These are phyloP conservation scores for Caenorhabditis sp. DNA, from an alignment of 2,888 invertebrate species.

Conservation along the genomic window DNA sequence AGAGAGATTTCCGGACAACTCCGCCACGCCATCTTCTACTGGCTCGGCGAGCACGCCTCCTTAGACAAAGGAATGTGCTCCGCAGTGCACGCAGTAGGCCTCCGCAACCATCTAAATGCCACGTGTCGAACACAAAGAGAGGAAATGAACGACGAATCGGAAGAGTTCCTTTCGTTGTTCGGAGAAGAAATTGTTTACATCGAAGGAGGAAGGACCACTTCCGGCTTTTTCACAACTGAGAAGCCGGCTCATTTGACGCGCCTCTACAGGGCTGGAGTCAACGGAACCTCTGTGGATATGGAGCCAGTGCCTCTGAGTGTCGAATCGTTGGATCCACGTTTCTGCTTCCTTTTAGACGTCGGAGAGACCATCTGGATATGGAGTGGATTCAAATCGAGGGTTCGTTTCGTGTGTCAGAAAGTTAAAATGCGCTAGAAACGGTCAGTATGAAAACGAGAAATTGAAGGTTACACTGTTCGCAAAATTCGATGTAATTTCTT, in stretches of 20 bases:
- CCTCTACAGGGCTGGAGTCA: constrained; percentile 76
- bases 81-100: constrained; percentile 98
- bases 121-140: constrained; percentile 87
- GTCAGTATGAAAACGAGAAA: no score
- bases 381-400: constrained; percentile 85
- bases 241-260: constrained; percentile 70
- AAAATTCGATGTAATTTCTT: no score
- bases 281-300: constrained; percentile 81
- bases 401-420: constrained; percentile 48
- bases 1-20: constrained; percentile 83
- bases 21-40: constrained; percentile 96
- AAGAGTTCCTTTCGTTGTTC: constrained; percentile 94
- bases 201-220: constrained; percentile 96
- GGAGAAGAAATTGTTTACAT: constrained; percentile 93
- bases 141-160: constrained; percentile 96
- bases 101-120: constrained; percentile 95
- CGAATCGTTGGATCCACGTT: constrained; percentile 89
- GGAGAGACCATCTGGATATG: constrained; percentile 90
- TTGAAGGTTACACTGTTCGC: no score
- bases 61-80: constrained; percentile 95
- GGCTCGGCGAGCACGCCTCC: constrained; percentile 92
- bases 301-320: constrained; percentile 79
- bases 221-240: constrained; percentile 95
- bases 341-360: constrained; percentile 92
- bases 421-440: no score